Evolutionary conservation across 2,888 invertebrate genomes (phyloP).

Genomic region (Spilarctia lutea): DNA sequence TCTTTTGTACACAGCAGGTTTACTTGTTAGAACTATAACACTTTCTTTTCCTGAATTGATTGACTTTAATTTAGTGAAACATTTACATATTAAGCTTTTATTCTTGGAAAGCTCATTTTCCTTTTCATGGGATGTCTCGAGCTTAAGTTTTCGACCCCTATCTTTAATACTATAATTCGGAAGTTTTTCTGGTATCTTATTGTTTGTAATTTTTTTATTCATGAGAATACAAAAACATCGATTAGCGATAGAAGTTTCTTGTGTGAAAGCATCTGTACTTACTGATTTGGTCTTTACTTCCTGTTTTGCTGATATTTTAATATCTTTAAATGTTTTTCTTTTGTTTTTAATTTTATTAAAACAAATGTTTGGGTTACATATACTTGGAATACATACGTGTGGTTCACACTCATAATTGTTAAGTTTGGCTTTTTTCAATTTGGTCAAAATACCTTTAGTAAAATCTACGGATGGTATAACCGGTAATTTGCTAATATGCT

Average conservation of each 20-base stretch:
- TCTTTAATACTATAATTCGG: background rate
- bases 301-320: slow-evolving; percentile 4
- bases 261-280: background rate
- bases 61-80: background rate
- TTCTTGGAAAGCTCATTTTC: background rate
- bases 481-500: background rate
- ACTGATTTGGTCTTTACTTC: background rate
- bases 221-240: background rate
- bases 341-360: background rate
- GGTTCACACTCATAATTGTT: background rate
- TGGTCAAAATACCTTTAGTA: background rate
- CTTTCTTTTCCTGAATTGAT: background rate
- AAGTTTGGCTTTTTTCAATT: background rate
- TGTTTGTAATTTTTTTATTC: background rate
- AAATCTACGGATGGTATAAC: background rate
- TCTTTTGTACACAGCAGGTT: background rate
- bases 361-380: background rate
- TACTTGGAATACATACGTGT: background rate
- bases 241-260: background rate
- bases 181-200: background rate
- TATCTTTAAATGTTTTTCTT: background rate
- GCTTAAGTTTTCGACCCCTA: background rate
- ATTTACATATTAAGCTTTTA: background rate
- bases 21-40: background rate
- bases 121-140: background rate